Percentiles rank a stretch among this genome's conserved stretches.
Evolutionary conservation across 2,797 vertebrate genomes (phyloP).

Genomic region (Gadopsis marmoratus): DNA sequence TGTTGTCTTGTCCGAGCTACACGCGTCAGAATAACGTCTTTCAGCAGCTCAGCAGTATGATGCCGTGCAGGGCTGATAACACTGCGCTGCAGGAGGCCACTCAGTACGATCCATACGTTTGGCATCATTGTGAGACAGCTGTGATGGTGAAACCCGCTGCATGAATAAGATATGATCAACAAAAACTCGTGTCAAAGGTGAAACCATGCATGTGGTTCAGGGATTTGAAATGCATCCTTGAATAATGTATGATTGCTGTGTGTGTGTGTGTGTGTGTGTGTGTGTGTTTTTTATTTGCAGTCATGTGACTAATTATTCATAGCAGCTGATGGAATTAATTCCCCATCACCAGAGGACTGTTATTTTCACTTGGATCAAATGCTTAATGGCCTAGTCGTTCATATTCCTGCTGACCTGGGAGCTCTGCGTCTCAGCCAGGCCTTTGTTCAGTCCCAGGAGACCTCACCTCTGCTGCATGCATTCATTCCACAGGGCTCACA

Average conservation of each 20-base stretch:
- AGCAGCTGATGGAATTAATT: constrained; percentile 56
- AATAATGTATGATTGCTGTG: constrained; percentile 60
- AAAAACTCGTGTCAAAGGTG: constrained; percentile 44
- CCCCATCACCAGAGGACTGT: constrained; percentile 17
- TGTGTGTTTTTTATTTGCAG: constrained; percentile 56
- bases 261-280: constrained; percentile 6
- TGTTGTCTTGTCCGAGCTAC: neutral
- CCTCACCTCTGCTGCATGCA: constrained; percentile 6
- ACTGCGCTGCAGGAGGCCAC: constrained; percentile 22
- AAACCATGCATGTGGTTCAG: constrained; percentile 50
- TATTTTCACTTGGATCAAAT: constrained; percentile 26
- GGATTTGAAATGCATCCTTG: constrained; percentile 56
- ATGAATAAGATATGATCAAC: constrained; percentile 39
- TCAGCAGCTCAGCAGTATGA: neutral
- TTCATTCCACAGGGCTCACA: constrained; percentile 39
- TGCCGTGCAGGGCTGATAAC: neutral
- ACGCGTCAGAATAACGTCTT: too few relatives aligned
- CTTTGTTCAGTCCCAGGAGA: constrained; percentile 23
- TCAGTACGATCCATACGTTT: constrained; percentile 13
- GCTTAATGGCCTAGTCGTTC: constrained; percentile 4
- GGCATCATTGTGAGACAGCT: neutral
- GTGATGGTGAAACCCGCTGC: constrained; percentile 1
- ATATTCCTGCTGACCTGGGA: constrained; percentile 30
- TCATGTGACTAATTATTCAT: constrained; percentile 65
- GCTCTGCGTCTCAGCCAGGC: constrained; percentile 14